Percentiles rank a stretch among this genome's conserved stretches.
phyloP scores from a whole-genome alignment of 1,140 invertebrate species.

The Ceratosolen solmsi region DNA sequence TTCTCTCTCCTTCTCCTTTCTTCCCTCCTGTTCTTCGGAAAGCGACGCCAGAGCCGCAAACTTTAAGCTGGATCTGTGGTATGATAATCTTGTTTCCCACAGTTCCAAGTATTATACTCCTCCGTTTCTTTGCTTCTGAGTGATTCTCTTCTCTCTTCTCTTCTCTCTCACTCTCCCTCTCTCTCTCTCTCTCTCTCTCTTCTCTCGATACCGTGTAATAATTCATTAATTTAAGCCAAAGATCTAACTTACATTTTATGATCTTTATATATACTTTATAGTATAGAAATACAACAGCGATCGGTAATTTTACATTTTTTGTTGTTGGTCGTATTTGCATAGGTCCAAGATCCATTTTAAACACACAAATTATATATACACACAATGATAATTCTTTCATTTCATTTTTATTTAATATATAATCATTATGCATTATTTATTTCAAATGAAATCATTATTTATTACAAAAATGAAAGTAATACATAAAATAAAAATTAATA shows the following conservation, averaged over 20 bases:
- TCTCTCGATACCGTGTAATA: neutral
- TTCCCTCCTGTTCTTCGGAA: neutral
- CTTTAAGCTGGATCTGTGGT: conserved; percentile 48
- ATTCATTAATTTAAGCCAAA: neutral
- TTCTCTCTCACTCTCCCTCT: neutral
- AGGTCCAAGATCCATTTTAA: no score
- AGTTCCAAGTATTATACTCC: conserved; percentile 9
- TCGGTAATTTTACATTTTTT: neutral
- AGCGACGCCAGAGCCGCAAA: conserved; percentile 23
- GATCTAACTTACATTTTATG: neutral
- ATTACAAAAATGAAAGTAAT: no score
- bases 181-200: neutral
- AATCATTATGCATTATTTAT: no score
- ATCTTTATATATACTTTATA: neutral
- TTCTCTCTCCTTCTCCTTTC: neutral
- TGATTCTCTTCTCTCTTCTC: neutral
- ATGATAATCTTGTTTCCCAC: conserved; percentile 50
- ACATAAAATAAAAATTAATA: no score
- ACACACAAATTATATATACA: no score
- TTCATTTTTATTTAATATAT: no score
- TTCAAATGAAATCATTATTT: no score
- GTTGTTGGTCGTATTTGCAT: no score
- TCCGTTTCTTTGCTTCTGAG: neutral
- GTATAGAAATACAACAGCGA: neutral
- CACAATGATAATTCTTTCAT: no score